Percentiles rank a stretch among this genome's conserved stretches.
phyloP scores from a whole-genome alignment of 2,888 invertebrate genomes.

The Drosophila cyrtoloma region DNA sequence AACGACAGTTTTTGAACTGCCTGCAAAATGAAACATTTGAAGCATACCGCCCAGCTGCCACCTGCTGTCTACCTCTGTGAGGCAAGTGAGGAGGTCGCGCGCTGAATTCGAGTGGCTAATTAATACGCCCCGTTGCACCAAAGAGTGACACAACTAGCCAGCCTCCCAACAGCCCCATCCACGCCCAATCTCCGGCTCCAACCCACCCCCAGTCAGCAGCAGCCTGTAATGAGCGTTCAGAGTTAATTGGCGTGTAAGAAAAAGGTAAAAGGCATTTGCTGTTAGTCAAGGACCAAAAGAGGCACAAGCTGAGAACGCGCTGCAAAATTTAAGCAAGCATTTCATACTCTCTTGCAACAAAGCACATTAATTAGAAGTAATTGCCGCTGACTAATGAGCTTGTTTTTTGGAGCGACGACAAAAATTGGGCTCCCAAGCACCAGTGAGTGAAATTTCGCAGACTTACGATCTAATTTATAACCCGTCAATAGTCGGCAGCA shows the following conservation, averaged over 20 bases:
- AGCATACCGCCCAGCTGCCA: slow-evolving; percentile 23
- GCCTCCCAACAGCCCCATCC: slow-evolving; percentile 1
- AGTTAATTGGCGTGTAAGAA: slow-evolving; percentile 79
- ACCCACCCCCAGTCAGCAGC: slow-evolving; percentile 12
- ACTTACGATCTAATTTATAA: slow-evolving; percentile 51
- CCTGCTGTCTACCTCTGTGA: slow-evolving; percentile 21
- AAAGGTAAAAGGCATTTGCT: slow-evolving; percentile 53
- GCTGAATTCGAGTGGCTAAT: slow-evolving; percentile 74
- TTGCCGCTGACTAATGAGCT: slow-evolving; percentile 71
- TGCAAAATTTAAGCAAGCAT: slow-evolving; percentile 70
- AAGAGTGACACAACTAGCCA: slow-evolving; percentile 67
- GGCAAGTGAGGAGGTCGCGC: slow-evolving; percentile 26
- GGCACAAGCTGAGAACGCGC: slow-evolving; percentile 5
- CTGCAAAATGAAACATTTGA: slow-evolving; percentile 74
- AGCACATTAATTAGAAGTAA: slow-evolving; percentile 77
- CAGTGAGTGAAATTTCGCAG: neutral
- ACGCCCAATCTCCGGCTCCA: neutral
- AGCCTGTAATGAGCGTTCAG: slow-evolving; percentile 79
- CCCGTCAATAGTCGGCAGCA: slow-evolving; percentile 44
- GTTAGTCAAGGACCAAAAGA: slow-evolving; percentile 17
- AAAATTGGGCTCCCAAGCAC: neutral
- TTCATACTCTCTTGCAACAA: slow-evolving; percentile 57
- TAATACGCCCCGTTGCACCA: slow-evolving; percentile 80
- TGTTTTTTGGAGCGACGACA: slow-evolving; percentile 34
- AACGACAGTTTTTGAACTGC: slow-evolving; percentile 74